Conservation (phyloP, 2,797 vertebrate species). For the Fratercula arctica region DNA sequence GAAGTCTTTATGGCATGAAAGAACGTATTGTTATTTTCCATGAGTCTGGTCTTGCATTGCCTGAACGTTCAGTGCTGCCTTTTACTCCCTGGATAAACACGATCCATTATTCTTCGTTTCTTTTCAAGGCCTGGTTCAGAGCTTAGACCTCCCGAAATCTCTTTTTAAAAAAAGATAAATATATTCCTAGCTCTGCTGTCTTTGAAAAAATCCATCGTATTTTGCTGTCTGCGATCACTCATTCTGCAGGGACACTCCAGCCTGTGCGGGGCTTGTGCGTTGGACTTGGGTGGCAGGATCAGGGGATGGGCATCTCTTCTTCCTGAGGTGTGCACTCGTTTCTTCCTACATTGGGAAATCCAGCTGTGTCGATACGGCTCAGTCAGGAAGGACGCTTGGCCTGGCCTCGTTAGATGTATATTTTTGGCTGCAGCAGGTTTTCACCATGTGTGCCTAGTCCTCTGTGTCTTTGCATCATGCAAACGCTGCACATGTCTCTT, state of each 20-base stretch:
- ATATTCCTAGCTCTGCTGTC: background rate
- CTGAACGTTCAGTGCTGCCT: background rate
- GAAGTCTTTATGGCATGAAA: background rate
- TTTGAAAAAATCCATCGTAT: background rate
- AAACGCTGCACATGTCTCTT: background rate
- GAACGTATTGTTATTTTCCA: background rate
- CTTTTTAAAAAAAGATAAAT: background rate
- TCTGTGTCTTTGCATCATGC: background rate
- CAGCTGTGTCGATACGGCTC: background rate
- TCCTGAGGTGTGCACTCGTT: accelerated
- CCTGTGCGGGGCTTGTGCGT: accelerated
- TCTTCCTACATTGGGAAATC: background rate
- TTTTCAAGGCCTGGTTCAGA: background rate
- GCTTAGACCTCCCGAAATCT: background rate
- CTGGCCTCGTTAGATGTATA: background rate
- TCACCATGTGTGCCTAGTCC: background rate
- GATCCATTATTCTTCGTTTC: background rate
- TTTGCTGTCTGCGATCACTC: background rate
- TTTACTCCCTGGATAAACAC: background rate
- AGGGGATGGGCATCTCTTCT: background rate
- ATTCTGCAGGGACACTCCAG: background rate
- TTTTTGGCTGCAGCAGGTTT: background rate
- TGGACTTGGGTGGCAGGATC: background rate
- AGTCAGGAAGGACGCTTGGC: background rate
- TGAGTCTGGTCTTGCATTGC: background rate